Percentiles rank a stretch among this genome's conserved stretches.
These are phyloP conservation scores for Aporophyla nigra DNA, from an alignment of 2,888 invertebrate species.

Conservation along the genomic window DNA sequence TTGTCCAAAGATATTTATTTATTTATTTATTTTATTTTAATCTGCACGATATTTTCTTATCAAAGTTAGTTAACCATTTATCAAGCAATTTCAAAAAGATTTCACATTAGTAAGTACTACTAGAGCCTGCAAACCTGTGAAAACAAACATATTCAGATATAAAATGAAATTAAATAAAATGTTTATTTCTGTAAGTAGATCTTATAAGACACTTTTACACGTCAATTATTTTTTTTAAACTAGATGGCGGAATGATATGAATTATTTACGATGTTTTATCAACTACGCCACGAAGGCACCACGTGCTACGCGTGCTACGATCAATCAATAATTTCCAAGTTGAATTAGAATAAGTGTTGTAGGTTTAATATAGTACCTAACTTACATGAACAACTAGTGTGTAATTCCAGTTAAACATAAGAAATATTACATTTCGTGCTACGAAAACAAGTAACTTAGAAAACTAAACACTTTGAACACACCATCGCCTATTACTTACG, in stretches of 20 bases:
- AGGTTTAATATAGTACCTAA: background rate
- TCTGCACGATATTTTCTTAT: background rate
- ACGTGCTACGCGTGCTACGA: conserved; percentile 1
- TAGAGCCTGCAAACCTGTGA: too few species aligned
- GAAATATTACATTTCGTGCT: background rate
- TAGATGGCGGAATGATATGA: background rate
- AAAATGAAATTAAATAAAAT: too few species aligned
- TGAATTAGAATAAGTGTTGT: background rate
- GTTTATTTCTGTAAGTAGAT: too few species aligned
- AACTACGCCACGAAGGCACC: background rate
- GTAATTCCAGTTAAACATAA: background rate
- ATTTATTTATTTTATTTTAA: background rate
- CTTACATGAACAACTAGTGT: background rate
- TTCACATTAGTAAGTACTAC: too few species aligned
- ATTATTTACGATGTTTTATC: background rate
- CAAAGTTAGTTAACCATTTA: background rate
- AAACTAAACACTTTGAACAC: background rate
- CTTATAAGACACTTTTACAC: too few species aligned
- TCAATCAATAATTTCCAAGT: background rate
- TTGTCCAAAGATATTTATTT: too few species aligned
- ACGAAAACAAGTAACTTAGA: background rate
- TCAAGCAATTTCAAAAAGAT: background rate
- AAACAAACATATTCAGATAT: background rate
- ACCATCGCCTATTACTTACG: background rate
- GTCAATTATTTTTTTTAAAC: too few species aligned